Base-by-base conservation (phyloP, 2,797 vertebrate genomes). In the Sebastes itinus region DNA sequence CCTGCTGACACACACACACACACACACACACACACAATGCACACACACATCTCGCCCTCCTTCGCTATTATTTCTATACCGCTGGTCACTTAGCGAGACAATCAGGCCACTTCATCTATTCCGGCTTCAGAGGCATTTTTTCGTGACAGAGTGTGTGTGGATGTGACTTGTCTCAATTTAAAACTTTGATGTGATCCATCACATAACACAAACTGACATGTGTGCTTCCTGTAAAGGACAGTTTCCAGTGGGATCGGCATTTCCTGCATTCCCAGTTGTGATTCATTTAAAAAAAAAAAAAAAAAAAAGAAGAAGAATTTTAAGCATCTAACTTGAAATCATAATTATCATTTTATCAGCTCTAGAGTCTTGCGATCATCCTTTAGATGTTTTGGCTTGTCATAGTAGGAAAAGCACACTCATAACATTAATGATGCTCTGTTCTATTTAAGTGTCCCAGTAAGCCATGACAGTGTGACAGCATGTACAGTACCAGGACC, bases 1-100 rank as follows among this genome's bases (percentile, higher is more conserved):
- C 55, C 73, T 0, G 32, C 78, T 75, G 28, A 76, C 89, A 86
- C 90, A 88, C 80, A 74, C 80, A 84, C 35, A n/a, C n/a, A 30
- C 28, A 28, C 28, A 30, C 9, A 9, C 30, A 30, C 30, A 12
- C 33, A 35, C 11, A 35, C 38, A 42, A 82, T 56, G 25, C 74
- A 66, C 66, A 82, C 82, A 82, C 87, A 81, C 70, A 67, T 20
- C 25, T 65, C 23, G 1, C 70, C 75, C 77, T 75, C 32, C 75
- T 23, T 14, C 18, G 18, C 46, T n/a, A 52, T 52, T 52, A 52
- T 46, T 78, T 87, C 81, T 82, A 72, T 89, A 78, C 62, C 18
- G 61, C 27, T 58, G 25, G 46, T 84, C 67, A 22, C 78, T 87
- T 56, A 38, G 65, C 46, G 46, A 83, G 67, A 74, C 62, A 75